phyloP scores from a whole-genome alignment of 2,797 vertebrate genomes.

The Okamejei kenojei region DNA sequence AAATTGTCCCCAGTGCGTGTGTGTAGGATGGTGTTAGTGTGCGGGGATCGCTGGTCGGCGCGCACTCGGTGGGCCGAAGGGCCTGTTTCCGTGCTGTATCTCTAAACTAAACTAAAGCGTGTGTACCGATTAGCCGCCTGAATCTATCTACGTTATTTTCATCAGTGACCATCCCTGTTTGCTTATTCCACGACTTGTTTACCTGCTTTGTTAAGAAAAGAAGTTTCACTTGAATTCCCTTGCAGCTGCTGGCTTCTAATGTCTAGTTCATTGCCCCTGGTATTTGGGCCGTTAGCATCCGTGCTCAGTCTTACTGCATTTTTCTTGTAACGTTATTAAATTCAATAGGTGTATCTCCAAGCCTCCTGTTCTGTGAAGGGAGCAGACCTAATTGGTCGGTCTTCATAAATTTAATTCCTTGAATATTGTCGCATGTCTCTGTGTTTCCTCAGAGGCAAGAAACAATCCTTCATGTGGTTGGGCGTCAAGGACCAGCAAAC shows the following conservation, averaged over 20 bases:
- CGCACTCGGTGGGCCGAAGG: no score
- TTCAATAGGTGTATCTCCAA: not conserved
- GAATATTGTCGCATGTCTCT: not conserved
- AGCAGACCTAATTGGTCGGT: not conserved
- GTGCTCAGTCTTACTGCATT: not conserved
- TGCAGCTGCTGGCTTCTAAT: not conserved
- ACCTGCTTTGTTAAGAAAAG: no score
- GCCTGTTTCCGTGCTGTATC: no score
- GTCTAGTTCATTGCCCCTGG: not conserved
- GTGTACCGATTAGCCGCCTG: not conserved
- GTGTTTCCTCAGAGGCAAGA: not conserved
- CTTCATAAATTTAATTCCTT: not conserved
- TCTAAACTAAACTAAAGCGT: not conserved
- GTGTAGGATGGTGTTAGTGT: no score
- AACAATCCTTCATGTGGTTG: not conserved
- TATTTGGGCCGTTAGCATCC: not conserved
- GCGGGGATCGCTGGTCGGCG: no score
- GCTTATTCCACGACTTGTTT: not conserved
- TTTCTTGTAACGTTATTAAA: not conserved
- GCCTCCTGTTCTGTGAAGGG: not conserved
- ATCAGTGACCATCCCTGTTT: not conserved
- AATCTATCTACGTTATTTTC: not conserved
- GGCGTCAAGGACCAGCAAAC: not conserved
- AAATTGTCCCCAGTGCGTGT: no score
- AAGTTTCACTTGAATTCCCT: slow-evolving; percentile 4